Conservation (phyloP, 2,113 vertebrate genomes). For the Otocyon megalotis region DNA sequence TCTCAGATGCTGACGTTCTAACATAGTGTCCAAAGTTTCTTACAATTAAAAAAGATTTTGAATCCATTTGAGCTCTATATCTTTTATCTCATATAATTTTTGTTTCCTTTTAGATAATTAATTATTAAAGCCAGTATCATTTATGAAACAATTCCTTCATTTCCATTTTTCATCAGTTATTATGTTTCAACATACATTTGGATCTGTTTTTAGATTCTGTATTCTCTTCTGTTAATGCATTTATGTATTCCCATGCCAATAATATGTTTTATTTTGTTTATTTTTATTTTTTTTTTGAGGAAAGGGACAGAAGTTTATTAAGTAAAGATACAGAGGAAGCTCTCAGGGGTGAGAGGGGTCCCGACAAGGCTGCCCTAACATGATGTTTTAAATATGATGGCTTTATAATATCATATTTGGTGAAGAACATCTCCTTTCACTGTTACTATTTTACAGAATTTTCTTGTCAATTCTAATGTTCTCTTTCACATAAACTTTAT, state of each 20-base stretch:
- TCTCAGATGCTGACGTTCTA: background rate
- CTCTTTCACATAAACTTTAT: too few species aligned
- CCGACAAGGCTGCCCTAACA: background rate
- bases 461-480: background rate
- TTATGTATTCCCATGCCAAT: background rate
- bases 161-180: background rate
- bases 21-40: conserved; percentile 24
- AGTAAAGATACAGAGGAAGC: too few species aligned
- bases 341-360: too few species aligned
- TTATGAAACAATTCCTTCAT: background rate
- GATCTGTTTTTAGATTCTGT: conserved; percentile 13
- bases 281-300: too few species aligned
- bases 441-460: conserved; percentile 2
- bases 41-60: background rate
- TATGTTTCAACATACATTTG: background rate
- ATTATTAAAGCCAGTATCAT: background rate
- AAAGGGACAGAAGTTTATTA: too few species aligned
- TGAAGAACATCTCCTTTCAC: background rate
- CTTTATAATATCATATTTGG: background rate
- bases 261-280: too few species aligned
- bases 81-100: background rate
- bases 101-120: background rate
- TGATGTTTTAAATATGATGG: conserved; percentile 11
- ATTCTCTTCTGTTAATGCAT: background rate
- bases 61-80: background rate